Evolutionary conservation across 2,888 invertebrate species (phyloP), one percentile per base, ranked within the genome.

Genomic region (Isotomurus palustris): DNA sequence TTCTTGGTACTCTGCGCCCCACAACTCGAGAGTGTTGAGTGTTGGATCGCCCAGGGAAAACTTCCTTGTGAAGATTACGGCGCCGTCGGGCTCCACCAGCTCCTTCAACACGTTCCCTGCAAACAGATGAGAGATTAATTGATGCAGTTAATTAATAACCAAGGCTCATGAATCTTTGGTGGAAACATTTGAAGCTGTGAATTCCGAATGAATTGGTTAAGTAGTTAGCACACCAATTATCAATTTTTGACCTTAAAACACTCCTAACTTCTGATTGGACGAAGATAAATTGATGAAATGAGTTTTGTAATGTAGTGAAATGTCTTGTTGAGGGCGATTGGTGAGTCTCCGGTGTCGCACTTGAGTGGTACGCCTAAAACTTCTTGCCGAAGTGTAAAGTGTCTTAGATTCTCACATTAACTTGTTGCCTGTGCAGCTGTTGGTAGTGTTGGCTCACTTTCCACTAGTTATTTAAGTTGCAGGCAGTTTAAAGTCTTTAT

Each of bases 1-100:
- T 76, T 96, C 95, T 75, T 96, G 96, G 75, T 96, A 97, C 75
- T 97, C 97, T 0, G 97, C 97, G 0, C 95, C 96, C 97, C 97
- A 99, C 2, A 99, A 77, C 74, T 99, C 97, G 58, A 96, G 77
- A 0, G 90, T 85, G 53, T 87, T 93, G 53, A 97, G 86, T 2
- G 94, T 96, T 0, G 92, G 90, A 78, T 99, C 97, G 0, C 96
- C 97, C 27, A 97, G 78, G 66, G 90, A 86, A 74, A 95, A 94
- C 73, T 84, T 83, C 60, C 86, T 83, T 0, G 89, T 86, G 73
- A 87, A 88, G 60, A 97, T 91, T 0, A 91, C 82, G 0, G 95
- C 97, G 1, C 97, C 97, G 3, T 85, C 84, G 0, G 96, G 96
- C 72, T 97, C 96, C 0, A 93, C 93, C 3, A 99, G 78, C 76